Evolutionary conservation across 1,140 invertebrate species (phyloP), one percentile per base, ranked within the genome.

Genomic region (Notospermus geniculatus): DNA sequence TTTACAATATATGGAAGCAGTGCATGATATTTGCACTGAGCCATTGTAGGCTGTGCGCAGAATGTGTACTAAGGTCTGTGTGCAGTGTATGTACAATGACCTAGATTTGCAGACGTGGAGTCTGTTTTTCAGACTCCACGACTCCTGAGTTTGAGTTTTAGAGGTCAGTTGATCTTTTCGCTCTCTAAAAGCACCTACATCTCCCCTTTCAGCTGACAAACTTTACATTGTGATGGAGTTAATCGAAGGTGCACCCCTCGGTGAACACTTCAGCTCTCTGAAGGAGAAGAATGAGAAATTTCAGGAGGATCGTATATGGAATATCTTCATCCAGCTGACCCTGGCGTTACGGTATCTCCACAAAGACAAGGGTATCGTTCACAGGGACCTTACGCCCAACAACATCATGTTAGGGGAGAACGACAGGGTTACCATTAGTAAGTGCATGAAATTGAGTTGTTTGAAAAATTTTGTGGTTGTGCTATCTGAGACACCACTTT

Each of bases 171-270:
- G n/a, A n/a, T n/a, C n/a, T n/a, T n/a, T 36, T 36, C 15, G 32
- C 32, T 7, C 15, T 4, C 32, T 36, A 36, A 15, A 36, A 36
- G 15, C 32, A 36, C 32, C 15, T 36, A 7, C 15, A 36, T 36
- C 15, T 15, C 4, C 15, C 4, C 15, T 36, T 36, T 59, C 63
- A 78, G 76, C 63, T 63, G 71, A 80, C 15, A 74, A 71, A 29
- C 60, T 83, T 17, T 82, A 78, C 68, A 82, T 83, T 39, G 80
- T 83, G 19, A 83, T 83, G 81, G 81, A 82, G 50, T 57, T 81
- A 11, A 82, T 83, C 9, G 80, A 82, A 62, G 81, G 81, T 22
- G 73, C 75, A 17, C 74, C 79, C 9, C 64, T 83, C 7, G 74
- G 68, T 9, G 81, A 83, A 66, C 77, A 80, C 63, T 77, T 82